Base-by-base conservation (phyloP, 2,888 invertebrate genomes). In the Auanema freiburgensis region DNA sequence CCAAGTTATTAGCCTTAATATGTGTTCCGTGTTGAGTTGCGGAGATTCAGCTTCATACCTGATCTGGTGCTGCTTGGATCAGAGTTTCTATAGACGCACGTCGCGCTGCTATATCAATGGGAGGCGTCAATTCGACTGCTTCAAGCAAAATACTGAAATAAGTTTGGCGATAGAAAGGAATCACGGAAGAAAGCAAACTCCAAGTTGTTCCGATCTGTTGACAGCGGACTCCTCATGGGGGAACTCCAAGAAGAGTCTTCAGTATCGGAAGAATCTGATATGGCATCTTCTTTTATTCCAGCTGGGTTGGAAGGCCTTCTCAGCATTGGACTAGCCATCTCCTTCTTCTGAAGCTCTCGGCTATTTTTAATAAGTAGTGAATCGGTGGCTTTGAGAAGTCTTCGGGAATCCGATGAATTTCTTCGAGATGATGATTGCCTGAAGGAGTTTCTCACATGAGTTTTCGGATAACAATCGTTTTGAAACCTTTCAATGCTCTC, bases 201-300 rank as follows among this genome's bases (percentile, higher is more conserved):
- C 10, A 46, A 10, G 8, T 33, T 33, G 8, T 33, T 33, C 21
- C 46, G 46, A 46, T 46, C 46, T 18, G 16, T 46, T 18, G 56
- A 49, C 10, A 54, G 40, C 1, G 73, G 70, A 6, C 66, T 68
- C 14, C 70, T 56, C 21, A 70, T 54, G 12, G 72, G 68, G 12
- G 70, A 71, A 25, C 70, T 68, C 40, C 66, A 68, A 18, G 71
- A 73, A 0, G 75, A 75, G 40, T 75, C 73, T 53, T 76, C 76
- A 0, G 74, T 74, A 50, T 76, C 76, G 1, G 74, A 74, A 8
- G 71, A 69, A 40, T 75, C 72, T 1, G 71, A 71, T 10, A 63
- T 54, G 21, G 63, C 53, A 18, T 69, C 67, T 52, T 63, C 49
- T 33, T 64, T 64, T 4, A 54, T 51, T 21, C 58, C 63, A 41